Evolutionary conservation across 2,888 invertebrate species (phyloP).

Genomic region (Ophioninae sp.): DNA sequence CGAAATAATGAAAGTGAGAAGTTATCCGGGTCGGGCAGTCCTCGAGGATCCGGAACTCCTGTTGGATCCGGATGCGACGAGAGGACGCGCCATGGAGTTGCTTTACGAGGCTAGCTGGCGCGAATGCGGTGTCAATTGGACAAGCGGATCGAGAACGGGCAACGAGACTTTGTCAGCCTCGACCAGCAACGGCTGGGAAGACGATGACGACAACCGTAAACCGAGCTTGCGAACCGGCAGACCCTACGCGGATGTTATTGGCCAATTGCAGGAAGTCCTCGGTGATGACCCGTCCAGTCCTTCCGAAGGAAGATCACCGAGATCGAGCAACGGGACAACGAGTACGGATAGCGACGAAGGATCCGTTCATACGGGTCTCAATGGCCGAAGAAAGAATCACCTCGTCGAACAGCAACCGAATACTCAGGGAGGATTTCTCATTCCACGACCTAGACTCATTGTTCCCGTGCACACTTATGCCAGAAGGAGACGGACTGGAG

Average conservation of each 20-base stretch:
- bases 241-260: constrained; percentile 72
- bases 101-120: constrained; percentile 94
- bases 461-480: constrained; percentile 95
- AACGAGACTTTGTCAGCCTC: constrained; percentile 38
- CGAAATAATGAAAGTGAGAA: constrained; percentile 88
- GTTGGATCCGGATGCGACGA: constrained; percentile 87
- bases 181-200: constrained; percentile 20
- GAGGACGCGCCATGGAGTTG: constrained; percentile 87
- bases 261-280: constrained; percentile 72
- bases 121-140: constrained; percentile 82
- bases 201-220: constrained; percentile 45
- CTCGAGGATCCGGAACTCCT: constrained; percentile 84
- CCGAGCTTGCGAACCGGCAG: constrained; percentile 16
- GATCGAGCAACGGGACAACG: constrained; percentile 73
- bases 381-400: constrained; percentile 62
- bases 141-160: constrained; percentile 62
- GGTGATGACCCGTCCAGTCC: constrained; percentile 59
- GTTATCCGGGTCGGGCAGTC: constrained; percentile 92
- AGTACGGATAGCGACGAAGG: constrained; percentile 73
- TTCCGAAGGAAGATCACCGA: constrained; percentile 64
- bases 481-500: constrained; percentile 90
- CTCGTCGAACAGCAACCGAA: constrained; percentile 38
- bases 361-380: constrained; percentile 71
- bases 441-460: constrained; percentile 92
- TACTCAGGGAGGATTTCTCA: constrained; percentile 84